These are phyloP conservation scores for Psittacara wagleri DNA, from an alignment of 2,113 vertebrate species.

Conservation along the genomic window DNA sequence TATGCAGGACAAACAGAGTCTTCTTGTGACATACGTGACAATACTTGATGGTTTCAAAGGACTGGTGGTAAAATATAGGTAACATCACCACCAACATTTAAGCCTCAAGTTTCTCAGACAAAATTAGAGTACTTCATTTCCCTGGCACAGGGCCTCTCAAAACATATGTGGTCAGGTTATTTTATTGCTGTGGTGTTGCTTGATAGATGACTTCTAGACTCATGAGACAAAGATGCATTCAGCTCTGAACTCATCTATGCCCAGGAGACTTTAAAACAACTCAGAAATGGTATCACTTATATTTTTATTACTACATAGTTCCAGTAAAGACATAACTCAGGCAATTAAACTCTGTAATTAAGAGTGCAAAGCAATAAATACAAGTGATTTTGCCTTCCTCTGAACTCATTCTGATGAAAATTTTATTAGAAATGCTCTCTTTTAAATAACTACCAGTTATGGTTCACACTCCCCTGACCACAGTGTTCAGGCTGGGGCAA, in stretches of 20 bases:
- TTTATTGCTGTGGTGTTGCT: slow-evolving; percentile 8
- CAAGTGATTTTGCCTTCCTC: neutral
- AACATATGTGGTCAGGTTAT: slow-evolving; percentile 1
- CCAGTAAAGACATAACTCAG: slow-evolving; percentile 1
- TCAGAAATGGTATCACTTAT: neutral
- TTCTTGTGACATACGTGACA: neutral
- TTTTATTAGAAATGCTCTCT: neutral
- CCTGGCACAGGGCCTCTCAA: neutral
- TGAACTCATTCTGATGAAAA: slow-evolving; percentile 26
- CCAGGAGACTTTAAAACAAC: slow-evolving; percentile 18
- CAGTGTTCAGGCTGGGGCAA: neutral
- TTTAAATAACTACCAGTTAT: neutral
- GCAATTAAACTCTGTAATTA: slow-evolving; percentile 20
- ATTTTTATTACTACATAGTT: slow-evolving; percentile 26
- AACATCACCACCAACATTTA: neutral
- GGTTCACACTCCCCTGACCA: neutral
- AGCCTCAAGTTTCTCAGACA: neutral
- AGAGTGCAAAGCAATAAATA: slow-evolving; percentile 28
- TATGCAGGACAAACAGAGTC: neutral
- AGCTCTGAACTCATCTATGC: slow-evolving; percentile 5
- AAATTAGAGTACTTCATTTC: neutral
- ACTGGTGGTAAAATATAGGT: neutral
- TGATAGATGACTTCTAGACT: slow-evolving; percentile 9
- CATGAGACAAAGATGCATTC: neutral
- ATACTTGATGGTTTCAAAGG: neutral